phyloP scores from a whole-genome alignment of 64 coral and sea anemone species.

The Catalaphyllia jardinei region DNA sequence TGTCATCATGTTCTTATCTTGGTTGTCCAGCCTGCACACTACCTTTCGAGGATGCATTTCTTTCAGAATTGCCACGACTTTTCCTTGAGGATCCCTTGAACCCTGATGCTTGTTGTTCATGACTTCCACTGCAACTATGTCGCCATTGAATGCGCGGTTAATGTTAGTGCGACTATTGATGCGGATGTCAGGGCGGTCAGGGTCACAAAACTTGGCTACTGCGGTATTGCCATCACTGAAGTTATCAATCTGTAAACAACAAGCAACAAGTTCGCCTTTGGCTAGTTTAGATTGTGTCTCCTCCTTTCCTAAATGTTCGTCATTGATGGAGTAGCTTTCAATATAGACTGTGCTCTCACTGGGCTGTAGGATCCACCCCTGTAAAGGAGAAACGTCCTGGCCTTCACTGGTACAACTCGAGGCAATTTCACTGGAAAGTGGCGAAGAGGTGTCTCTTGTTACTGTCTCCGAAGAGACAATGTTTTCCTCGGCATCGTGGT shows the following conservation, averaged over 20 bases:
- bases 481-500: background rate
- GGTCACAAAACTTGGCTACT: slow-evolving; percentile 66
- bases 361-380: slow-evolving; percentile 77
- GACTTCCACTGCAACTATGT: slow-evolving; percentile 81
- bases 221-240: slow-evolving; percentile 67
- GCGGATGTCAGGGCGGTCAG: slow-evolving; percentile 56
- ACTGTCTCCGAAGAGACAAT: background rate
- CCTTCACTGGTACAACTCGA: background rate
- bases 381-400: background rate
- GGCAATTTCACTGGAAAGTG: background rate
- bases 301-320: slow-evolving; percentile 62
- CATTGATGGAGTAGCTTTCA: slow-evolving; percentile 61
- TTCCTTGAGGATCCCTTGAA: slow-evolving; percentile 45
- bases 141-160: slow-evolving; percentile 92
- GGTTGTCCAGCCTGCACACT: slow-evolving; percentile 72
- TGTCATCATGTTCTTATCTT: slow-evolving; percentile 84
- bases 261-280: slow-evolving; percentile 67
- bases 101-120: background rate
- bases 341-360: slow-evolving; percentile 61
- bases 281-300: slow-evolving; percentile 24
- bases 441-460: background rate
- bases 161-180: slow-evolving; percentile 67
- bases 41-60: slow-evolving; percentile 78
- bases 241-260: slow-evolving; percentile 60
- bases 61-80: slow-evolving; percentile 68